A percentile compares a stretch with the other conserved stretches of the same genome.
These are phyloP conservation scores for Malacosoma neustria DNA, from an alignment of 2,888 invertebrate species.

Conservation along the genomic window DNA sequence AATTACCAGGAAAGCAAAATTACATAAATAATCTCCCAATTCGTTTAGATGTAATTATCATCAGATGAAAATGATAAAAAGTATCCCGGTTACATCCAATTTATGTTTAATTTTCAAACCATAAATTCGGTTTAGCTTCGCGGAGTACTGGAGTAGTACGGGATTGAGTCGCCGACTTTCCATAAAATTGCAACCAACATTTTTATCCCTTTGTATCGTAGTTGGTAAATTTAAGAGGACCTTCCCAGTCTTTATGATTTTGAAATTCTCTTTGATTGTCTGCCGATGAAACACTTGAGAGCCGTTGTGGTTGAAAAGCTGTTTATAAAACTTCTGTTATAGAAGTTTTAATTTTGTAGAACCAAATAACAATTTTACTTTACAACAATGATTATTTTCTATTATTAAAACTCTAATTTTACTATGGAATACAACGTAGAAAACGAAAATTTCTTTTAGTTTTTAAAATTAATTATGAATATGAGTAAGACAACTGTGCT, in stretches of 20 bases:
- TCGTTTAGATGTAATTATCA: slow-evolving; percentile 40
- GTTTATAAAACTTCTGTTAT: slow-evolving; percentile 23
- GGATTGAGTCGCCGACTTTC: slow-evolving; percentile 49
- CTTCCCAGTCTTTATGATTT: slow-evolving; percentile 49
- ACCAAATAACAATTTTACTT: too few relatives aligned
- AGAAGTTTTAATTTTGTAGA: slow-evolving; percentile 15
- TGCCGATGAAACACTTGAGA: slow-evolving; percentile 26
- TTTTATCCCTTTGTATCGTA: slow-evolving; percentile 64
- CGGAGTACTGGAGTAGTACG: slow-evolving; percentile 46
- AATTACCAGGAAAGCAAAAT: too few relatives aligned
- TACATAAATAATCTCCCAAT: slow-evolving; percentile 37
- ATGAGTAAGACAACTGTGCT: too few relatives aligned
- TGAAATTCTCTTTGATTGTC: slow-evolving; percentile 48
- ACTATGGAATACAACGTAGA: too few relatives aligned
- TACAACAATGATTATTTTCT: too few relatives aligned
- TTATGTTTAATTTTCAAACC: slow-evolving; percentile 69
- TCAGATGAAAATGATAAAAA: slow-evolving; percentile 58
- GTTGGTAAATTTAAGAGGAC: slow-evolving; percentile 49
- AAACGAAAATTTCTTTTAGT: too few relatives aligned
- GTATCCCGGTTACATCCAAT: slow-evolving; percentile 61
- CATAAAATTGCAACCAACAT: slow-evolving; percentile 60
- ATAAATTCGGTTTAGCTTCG: slow-evolving; percentile 69
- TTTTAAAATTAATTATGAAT: too few relatives aligned
- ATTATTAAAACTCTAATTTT: too few relatives aligned
- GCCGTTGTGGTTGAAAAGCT: slow-evolving; percentile 30